Evolutionary conservation across 2,888 invertebrate genomes (phyloP), one percentile per base, ranked within the genome.

Genomic region (Andrena praecox): DNA sequence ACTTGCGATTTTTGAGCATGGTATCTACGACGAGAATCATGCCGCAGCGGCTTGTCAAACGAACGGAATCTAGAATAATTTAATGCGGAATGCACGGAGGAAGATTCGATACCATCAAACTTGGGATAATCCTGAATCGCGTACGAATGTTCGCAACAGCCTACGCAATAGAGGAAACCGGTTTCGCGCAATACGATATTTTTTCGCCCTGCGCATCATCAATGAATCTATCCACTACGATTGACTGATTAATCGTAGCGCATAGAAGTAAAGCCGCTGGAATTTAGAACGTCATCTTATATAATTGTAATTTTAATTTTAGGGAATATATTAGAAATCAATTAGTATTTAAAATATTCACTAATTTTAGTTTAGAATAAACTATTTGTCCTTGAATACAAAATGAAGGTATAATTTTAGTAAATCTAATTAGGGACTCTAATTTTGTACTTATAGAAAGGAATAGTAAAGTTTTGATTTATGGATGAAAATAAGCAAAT

Each of bases 131-230:
- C 77, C 72, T 70, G 76, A 60, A 73, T 60, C 78, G 54, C 67
- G 63, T 66, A 76, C 67, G 60, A 86, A 70, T 50, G 84, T 84
- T 82, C 80, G 80, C 76, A 71, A 71, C 77, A 77, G 68, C 60
- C 76, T 77, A 78, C 74, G 85, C 89, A 82, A 84, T 80, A 78
- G 73, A 74, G 56, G 56, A 81, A 88, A 88, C 88, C 88, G 88
- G 89, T 88, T 88, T 79, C 81, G 48, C 62, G 83, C 78, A 82
- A 82, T 70, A 56, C 81, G 68, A 82, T 77, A 88, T 89, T 88
- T 88, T 88, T 87, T 85, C 80, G 82, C 52, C 42, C 71, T 29
- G n/a, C 52, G 74, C 74, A 84, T 84, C 82, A 75, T 75, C 82
- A 64, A 89, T 84, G 77, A 75, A 78, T 76, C 80, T 80, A 82